phyloP scores from a whole-genome alignment of 2,888 invertebrate species.

The Luperina nickerlii region DNA sequence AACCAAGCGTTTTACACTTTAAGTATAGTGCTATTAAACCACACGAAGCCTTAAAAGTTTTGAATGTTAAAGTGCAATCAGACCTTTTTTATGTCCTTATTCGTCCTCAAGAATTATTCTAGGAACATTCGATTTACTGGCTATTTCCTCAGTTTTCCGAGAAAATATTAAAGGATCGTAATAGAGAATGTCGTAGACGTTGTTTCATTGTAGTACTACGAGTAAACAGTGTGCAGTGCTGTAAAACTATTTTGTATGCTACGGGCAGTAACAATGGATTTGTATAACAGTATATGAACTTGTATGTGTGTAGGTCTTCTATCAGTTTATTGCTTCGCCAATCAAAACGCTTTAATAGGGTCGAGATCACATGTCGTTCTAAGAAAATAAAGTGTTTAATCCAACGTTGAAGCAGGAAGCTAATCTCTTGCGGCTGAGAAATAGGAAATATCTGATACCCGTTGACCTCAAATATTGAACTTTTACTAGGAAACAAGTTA shows the following conservation, averaged over 20 bases:
- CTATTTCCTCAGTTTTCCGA: conserved; percentile 14
- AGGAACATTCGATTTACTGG: conserved; percentile 29
- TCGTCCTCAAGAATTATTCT: conserved; percentile 21
- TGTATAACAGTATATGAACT: not conserved
- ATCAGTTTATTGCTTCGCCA: conserved; percentile 44
- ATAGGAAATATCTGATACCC: conserved; percentile 51
- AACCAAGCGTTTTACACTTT: conserved; percentile 20
- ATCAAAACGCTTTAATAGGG: conserved; percentile 44
- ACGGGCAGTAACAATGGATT: conserved; percentile 29
- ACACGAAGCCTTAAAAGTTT: conserved; percentile 22
- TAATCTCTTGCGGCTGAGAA: conserved; percentile 45
- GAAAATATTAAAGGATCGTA: conserved; percentile 33
- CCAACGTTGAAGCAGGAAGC: conserved; percentile 54
- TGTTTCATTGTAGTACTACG: conserved; percentile 32
- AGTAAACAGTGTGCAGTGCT: conserved; percentile 35
- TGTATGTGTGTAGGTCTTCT: conserved; percentile 17
- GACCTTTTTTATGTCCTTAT: conserved; percentile 13
- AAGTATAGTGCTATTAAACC: conserved; percentile 27
- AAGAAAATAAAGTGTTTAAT: conserved; percentile 50
- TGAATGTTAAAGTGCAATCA: conserved; percentile 27
- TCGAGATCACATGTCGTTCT: conserved; percentile 53
- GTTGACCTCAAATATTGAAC: conserved; percentile 60
- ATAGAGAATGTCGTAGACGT: conserved; percentile 14
- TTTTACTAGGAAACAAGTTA: conserved; percentile 39
- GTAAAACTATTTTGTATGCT: conserved; percentile 41